Base-by-base conservation (phyloP, 2,113 vertebrate genomes). In the Malurus elegans region DNA sequence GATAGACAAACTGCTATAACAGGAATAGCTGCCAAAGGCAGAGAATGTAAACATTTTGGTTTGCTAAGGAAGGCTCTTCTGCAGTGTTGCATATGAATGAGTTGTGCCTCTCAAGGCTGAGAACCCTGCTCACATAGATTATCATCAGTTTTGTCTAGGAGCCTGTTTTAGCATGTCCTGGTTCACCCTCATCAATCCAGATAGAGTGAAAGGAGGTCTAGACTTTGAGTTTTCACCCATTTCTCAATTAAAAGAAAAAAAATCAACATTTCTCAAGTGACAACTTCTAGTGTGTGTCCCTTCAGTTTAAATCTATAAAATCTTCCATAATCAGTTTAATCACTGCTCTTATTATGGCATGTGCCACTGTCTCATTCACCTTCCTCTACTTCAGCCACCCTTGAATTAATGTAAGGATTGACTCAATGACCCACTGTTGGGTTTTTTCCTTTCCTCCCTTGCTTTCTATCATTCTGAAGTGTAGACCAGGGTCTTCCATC, bases 1-100 rank as follows among this genome's bases (percentile, higher is more conserved):
- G 88, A 74, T 29, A 93, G 95, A 86, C 91, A 93, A 95, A 92
- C 79, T 84, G 83, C 91, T 96, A 14, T 74, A 94, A 84, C 83
- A 80, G 79, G 76, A 81, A 88, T 84, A 71, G 65, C 76, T 97
- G 92, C 94, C 93, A 95, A 29, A 92, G 69, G 67, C 5, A 74
- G 73, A 69, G 66, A 91, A 71, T 34, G 76, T 81, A 93, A 96
- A 95, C 73, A 71, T 81, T 92, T 86, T 93, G 80, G 76, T 89
- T 97, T 88, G 86, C 83, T 81, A 54, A 79, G 60, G 65, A 93
- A 89, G 44, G 45, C 57, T 92, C 53, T 74, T 84, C 83, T 65
- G 12, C 50, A 57, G 31, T 75, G 40, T 72, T 97, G 73, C 94
- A 93, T 89, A 81, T 91, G 76, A 57, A 92, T 95, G 94, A 95